Base-by-base conservation (phyloP, 2,797 vertebrate genomes). In the Simalia tracyae region DNA sequence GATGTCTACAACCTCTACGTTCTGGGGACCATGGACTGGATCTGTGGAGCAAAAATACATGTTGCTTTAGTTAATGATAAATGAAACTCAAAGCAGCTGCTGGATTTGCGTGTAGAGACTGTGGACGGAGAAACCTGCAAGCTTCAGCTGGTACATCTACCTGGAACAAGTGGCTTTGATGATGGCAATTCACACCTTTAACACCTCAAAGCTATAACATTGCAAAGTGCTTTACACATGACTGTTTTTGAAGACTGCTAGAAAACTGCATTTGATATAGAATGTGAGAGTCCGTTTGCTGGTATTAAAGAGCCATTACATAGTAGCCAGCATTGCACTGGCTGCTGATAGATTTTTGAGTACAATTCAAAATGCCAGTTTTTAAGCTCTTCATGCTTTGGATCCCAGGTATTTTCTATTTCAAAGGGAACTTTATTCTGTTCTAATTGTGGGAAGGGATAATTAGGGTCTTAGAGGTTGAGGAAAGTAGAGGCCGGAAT, bases 1-100 rank as follows among this genome's bases (percentile, higher is more conserved):
- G 93, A 99, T 98, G 59, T 99, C 99, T 72, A 99, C 99, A n/a
- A 99, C 98, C 11, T 99, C 99, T 50, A 99, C 99, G 0, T 97
- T 99, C 94, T 99, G 99, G 0, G 99, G 99, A 0, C 99, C 98
- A 0, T 99, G 99, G 57, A 99, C 99, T 0, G 99, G 99, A 96
- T 99, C 99, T 99, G 97, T 64, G 92, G 89, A 88, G 86, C 31
- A 94, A 66, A 72, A 81, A n/a, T 0, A 0, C 1, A 36, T 1
- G 0, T 0, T 17, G 10, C 36, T 90, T 84, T 5, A 91, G 85
- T 4, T 1, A 81, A 42, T 17, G 46, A 89, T 24, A 14, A 46
- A 64, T 9, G 72, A 81, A 81, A 54, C 8, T 54, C 50, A 54
- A 54, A 46, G 42, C 36, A 81, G 24, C 36, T 46, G 72, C 9